phyloP scores from a whole-genome alignment of 2,113 vertebrate genomes.

The Ictalurus punctatus region DNA sequence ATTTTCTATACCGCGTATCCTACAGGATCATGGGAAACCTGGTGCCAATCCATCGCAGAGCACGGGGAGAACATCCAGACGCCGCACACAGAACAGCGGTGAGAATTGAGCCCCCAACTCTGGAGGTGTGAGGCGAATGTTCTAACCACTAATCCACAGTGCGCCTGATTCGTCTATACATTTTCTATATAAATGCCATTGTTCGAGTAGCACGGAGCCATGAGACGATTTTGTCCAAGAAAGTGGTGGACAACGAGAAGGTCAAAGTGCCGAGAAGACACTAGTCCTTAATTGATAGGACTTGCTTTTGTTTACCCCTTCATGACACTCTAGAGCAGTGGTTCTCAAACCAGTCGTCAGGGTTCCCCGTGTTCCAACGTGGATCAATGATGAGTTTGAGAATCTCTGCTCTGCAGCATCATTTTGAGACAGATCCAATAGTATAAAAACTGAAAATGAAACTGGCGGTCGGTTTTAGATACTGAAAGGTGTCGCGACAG shows the following conservation, averaged over 20 bases:
- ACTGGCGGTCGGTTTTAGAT: neutral
- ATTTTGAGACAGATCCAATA: neutral
- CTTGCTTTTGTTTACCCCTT: neutral
- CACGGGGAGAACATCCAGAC: too few relatives aligned
- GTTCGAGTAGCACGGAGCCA: too few relatives aligned
- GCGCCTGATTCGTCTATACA: too few relatives aligned
- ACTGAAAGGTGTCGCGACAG: neutral
- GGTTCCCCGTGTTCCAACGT: neutral
- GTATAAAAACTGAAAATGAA: neutral
- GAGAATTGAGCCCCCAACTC: too few relatives aligned
- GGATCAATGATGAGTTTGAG: neutral
- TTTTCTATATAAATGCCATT: too few relatives aligned
- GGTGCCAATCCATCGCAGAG: too few relatives aligned
- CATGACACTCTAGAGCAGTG: neutral
- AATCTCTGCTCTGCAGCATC: neutral
- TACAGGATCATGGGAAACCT: too few relatives aligned
- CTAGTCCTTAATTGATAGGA: neutral
- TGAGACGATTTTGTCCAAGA: neutral
- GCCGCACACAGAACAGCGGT: too few relatives aligned
- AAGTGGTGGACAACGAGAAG: neutral
- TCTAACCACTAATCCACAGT: too few relatives aligned
- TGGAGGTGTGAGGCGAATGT: too few relatives aligned
- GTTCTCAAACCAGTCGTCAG: neutral
- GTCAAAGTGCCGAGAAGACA: neutral
- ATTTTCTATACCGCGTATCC: too few relatives aligned